Percentiles rank a stretch among this genome's conserved stretches.
These are phyloP conservation scores for Parnassius glacialis DNA, from an alignment of 2,888 invertebrate species.

Conservation along the genomic window DNA sequence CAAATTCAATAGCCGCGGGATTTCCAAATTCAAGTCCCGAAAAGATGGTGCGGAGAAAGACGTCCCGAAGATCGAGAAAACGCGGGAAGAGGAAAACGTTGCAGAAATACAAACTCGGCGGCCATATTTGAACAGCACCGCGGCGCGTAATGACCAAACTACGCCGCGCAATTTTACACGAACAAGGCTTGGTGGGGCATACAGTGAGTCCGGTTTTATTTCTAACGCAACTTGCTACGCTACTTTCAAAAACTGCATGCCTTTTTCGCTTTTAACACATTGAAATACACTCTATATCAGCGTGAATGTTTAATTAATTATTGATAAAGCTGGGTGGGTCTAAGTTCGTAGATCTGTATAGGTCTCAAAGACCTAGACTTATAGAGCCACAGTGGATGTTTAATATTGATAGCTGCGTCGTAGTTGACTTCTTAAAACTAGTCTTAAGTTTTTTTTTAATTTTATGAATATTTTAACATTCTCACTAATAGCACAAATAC, in stretches of 20 bases:
- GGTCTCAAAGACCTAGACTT: constrained; percentile 27
- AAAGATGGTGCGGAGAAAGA: constrained; percentile 39
- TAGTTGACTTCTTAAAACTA: constrained; percentile 24
- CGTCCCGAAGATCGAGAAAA: constrained; percentile 36
- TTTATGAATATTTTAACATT: constrained; percentile 1
- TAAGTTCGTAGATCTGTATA: constrained; percentile 26
- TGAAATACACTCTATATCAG: constrained; percentile 22
- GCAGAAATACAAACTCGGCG: constrained; percentile 48
- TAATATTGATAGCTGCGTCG: constrained; percentile 30
- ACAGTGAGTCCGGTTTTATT: constrained; percentile 66
- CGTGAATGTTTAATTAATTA: constrained; percentile 24
- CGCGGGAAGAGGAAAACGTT: constrained; percentile 46
- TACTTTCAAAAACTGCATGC: constrained; percentile 28
- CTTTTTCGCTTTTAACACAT: constrained; percentile 28
- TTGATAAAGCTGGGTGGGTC: constrained; percentile 12
- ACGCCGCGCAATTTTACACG: constrained; percentile 62
- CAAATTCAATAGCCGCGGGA: constrained; percentile 51
- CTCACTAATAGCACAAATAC: not conserved
- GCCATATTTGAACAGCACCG: constrained; percentile 56
- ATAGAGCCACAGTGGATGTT: constrained; percentile 23
- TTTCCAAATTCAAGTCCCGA: constrained; percentile 48
- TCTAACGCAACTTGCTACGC: constrained; percentile 28
- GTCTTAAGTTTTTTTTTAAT: not conserved
- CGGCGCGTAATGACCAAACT: constrained; percentile 64
- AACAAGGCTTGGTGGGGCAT: constrained; percentile 60